Evolutionary conservation across 37 sponge, comb jelly and placozoan species (phyloP), one percentile per base, ranked within the genome.

Genomic region (Aplysina aerophoba): DNA sequence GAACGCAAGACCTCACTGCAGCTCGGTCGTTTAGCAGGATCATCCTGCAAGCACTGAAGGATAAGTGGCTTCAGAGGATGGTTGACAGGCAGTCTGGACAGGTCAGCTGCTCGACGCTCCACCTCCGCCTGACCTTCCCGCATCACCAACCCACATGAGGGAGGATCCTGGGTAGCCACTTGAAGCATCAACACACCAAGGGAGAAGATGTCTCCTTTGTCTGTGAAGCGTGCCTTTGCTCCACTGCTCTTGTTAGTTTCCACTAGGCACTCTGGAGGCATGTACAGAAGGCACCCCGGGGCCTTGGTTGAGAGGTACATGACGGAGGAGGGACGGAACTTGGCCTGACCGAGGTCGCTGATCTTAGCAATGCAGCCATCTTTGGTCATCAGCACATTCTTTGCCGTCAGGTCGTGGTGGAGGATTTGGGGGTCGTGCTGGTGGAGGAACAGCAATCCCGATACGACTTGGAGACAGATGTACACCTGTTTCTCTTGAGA

Each of bases 241-340:
- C 73, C 21, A 71, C 5, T 5, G 36, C 33, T n/a, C n/a, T n/a
- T n/a, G n/a, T n/a, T n/a, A n/a, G n/a, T n/a, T n/a, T n/a, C n/a
- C n/a, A n/a, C n/a, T n/a, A n/a, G n/a, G n/a, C n/a, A n/a, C 37
- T 71, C 73, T 12, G 73, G 73, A 71, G 73, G 73, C 73, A 71
- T 71, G 30, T 71, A 71, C 34, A 33, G 73, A 20, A 30, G 4
- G 30, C 11, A 17, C 11, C 73, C 73, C 2, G 73, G 73, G 3
- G 12, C 5, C 5, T 5, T 35, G 12, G 36, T 71, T 3, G 34
- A 13, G 20, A 71, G 37, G 37, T 71, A 71, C 5, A 5, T 6
- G 5, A 36, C 37, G 12, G 5, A 5, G 73, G 34, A 13, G 20
- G 73, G 73, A 30, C 73, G 34, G 73, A 71, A 71, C 37, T 71